Percentiles rank a stretch among this genome's conserved stretches.
phyloP scores from a whole-genome alignment of 2,888 invertebrate species.

The Craniophora ligustri region DNA sequence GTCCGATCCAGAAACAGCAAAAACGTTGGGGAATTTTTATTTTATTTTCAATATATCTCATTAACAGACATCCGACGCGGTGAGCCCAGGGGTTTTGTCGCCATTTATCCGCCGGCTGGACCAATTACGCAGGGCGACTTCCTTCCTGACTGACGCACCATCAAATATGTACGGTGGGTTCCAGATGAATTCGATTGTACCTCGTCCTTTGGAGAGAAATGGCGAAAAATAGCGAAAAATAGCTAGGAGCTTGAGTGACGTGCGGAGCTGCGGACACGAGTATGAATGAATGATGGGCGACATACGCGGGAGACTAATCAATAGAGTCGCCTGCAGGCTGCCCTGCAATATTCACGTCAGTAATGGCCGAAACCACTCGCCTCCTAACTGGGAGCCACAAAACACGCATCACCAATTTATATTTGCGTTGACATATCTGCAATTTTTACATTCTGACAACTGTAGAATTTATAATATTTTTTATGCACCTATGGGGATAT shows the following conservation, averaged over 20 bases:
- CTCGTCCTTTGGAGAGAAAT: slow-evolving; percentile 68
- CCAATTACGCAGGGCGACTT: slow-evolving; percentile 78
- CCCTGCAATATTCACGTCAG: slow-evolving; percentile 69
- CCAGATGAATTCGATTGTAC: no score
- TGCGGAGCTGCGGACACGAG: slow-evolving; percentile 59
- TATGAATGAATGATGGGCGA: slow-evolving; percentile 81
- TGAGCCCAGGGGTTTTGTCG: slow-evolving; percentile 61
- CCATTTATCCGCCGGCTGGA: slow-evolving; percentile 67
- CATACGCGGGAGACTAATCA: slow-evolving; percentile 67
- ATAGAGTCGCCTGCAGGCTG: slow-evolving; percentile 63
- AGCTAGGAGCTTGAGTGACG: slow-evolving; percentile 65
- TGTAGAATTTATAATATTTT: no score
- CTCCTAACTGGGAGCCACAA: slow-evolving; percentile 42
- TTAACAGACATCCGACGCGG: slow-evolving; percentile 60
- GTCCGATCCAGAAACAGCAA: slow-evolving; percentile 2
- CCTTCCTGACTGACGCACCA: slow-evolving; percentile 77
- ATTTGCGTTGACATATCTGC: slow-evolving; percentile 7
- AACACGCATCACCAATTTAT: slow-evolving; percentile 22
- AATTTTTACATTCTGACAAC: no score
- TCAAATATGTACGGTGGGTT: no score
- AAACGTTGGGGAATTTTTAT: slow-evolving; percentile 11
- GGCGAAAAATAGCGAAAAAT: slow-evolving; percentile 70
- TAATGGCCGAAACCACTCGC: slow-evolving; percentile 68
- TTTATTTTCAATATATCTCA: slow-evolving; percentile 60
- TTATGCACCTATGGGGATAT: not conserved